These are phyloP conservation scores for Chiropotes sagulatus DNA, from an alignment of 2,797 vertebrate genomes.

Conservation along the genomic window DNA sequence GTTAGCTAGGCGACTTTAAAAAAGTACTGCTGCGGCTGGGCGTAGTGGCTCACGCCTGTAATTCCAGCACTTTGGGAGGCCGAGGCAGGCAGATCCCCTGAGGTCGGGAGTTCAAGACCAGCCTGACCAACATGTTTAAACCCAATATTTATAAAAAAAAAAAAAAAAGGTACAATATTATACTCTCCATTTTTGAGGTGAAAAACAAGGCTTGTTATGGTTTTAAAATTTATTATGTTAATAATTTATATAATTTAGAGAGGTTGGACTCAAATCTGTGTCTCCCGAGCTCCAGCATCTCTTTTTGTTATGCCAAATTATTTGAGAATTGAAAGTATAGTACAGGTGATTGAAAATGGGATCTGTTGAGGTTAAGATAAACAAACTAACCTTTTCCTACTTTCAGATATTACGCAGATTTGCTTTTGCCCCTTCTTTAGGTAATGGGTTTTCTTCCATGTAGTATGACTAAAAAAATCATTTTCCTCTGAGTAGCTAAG, in stretches of 20 bases:
- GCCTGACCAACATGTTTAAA: no score
- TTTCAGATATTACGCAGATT: neutral
- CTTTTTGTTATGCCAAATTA: neutral
- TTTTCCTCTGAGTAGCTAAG: conserved; percentile 71
- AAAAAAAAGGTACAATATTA: neutral
- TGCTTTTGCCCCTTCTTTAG: neutral
- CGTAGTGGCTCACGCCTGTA: no score
- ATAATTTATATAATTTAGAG: neutral
- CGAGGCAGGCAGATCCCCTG: no score
- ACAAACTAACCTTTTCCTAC: neutral
- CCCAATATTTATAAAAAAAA: no score
- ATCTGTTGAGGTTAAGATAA: neutral
- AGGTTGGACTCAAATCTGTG: neutral
- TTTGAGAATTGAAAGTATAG: neutral
- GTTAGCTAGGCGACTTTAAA: no score
- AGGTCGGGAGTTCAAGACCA: no score
- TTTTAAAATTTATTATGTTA: neutral
- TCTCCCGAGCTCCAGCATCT: neutral
- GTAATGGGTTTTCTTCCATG: neutral
- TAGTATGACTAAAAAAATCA: conserved; percentile 42
- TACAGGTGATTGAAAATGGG: neutral
- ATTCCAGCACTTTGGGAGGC: no score
- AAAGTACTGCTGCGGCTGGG: no score
- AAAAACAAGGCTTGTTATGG: neutral
- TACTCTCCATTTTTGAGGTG: neutral